These are phyloP conservation scores for Axinella damicornis DNA, from an alignment of 37 sponge, comb jelly and placozoan genomes.

Conservation along the genomic window DNA sequence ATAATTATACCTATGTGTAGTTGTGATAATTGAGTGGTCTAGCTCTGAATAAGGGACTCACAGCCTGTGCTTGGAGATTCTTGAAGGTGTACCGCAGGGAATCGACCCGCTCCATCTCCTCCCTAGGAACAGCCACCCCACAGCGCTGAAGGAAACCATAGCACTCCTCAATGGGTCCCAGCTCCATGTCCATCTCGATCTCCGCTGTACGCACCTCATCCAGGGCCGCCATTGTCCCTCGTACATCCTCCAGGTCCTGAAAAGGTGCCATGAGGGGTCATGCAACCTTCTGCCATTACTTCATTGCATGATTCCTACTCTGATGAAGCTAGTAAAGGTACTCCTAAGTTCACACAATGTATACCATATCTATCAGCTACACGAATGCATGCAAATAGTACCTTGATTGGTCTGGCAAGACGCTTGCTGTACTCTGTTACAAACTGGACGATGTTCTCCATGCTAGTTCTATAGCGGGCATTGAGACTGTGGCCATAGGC, in stretches of 20 bases:
- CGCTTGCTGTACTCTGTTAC: constrained; percentile 68
- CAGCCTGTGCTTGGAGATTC: constrained; percentile 77
- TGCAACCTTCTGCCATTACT: not conserved
- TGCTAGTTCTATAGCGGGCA: constrained; percentile 63
- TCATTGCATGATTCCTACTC: not conserved
- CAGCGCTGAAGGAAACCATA: constrained; percentile 88
- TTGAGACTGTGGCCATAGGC: constrained; percentile 86
- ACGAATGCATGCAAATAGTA: too few species aligned
- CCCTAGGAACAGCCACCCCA: constrained; percentile 79
- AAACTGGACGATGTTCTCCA: constrained; percentile 80
- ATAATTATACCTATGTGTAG: too few species aligned
- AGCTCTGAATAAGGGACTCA: constrained; percentile 9
- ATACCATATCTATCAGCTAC: constrained; percentile 13
- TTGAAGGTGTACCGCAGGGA: constrained; percentile 92
- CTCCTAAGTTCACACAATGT: not conserved
- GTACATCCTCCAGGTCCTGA: constrained; percentile 94
- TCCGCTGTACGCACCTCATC: constrained; percentile 82
- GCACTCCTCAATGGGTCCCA: constrained; percentile 91
- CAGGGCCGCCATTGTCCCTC: constrained; percentile 85
- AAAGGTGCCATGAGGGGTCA: constrained; percentile 5
- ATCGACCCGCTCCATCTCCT: constrained; percentile 95
- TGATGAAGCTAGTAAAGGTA: not conserved
- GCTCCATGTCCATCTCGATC: constrained; percentile 91
- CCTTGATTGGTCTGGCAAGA: constrained; percentile 84
- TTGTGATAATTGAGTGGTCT: too few species aligned